Conservation (phyloP, 2,888 invertebrate genomes). For the Amiota mariae region DNA sequence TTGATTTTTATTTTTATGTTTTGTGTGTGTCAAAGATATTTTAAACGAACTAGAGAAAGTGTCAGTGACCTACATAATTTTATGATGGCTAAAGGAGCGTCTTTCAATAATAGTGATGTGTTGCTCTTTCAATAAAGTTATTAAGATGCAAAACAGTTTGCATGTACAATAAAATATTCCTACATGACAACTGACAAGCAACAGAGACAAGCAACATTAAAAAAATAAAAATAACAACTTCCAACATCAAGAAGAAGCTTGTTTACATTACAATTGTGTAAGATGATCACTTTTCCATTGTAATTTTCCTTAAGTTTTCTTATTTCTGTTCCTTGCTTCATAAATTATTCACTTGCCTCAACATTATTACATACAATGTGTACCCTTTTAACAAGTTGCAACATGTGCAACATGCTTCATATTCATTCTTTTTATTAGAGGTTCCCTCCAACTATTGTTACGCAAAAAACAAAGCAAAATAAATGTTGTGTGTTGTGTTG, state of each 20-base stretch:
- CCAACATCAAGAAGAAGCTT: too few relatives aligned
- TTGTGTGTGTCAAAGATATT: constrained; percentile 4
- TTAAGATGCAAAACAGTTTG: constrained; percentile 30
- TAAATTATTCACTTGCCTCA: constrained; percentile 32
- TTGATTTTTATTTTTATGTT: neutral
- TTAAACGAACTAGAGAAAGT: constrained; percentile 55
- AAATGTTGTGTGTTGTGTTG: constrained; percentile 1
- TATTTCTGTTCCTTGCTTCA: neutral
- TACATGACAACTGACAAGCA: constrained; percentile 40
- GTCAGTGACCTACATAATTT: constrained; percentile 53
- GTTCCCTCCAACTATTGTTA: too few relatives aligned
- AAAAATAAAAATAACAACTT: too few relatives aligned
- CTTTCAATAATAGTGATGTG: constrained; percentile 8
- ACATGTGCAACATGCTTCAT: too few relatives aligned
- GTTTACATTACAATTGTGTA: too few relatives aligned
- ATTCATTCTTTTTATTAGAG: too few relatives aligned
- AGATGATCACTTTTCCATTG: too few relatives aligned
- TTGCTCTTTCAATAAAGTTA: constrained; percentile 31
- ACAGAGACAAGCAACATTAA: neutral
- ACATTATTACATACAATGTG: too few relatives aligned
- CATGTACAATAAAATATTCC: neutral
- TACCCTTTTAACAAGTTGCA: too few relatives aligned
- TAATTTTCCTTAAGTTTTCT: too few relatives aligned
- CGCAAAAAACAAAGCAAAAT: too few relatives aligned
- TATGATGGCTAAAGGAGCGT: neutral